A percentile compares a stretch with the other conserved stretches of the same genome.
Conservation (phyloP, 2,888 invertebrate genomes). For the Agrypnus murinus region DNA sequence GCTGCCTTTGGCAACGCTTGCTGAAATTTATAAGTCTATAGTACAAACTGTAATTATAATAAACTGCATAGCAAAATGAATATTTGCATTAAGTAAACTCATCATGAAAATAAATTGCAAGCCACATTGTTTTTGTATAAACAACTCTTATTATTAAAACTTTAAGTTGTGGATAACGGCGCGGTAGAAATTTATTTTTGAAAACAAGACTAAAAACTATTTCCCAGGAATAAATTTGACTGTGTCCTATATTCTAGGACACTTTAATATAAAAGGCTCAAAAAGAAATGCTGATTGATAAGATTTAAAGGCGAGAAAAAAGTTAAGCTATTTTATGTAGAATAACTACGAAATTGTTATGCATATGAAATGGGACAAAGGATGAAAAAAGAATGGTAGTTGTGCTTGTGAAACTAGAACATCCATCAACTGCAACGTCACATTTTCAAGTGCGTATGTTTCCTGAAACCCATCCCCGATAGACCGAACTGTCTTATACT, state of each 20-base stretch:
- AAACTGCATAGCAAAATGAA: slow-evolving; percentile 11
- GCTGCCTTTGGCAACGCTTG: slow-evolving; percentile 19
- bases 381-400: slow-evolving; percentile 1
- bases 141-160: too few species aligned
- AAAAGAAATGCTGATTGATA: too few species aligned
- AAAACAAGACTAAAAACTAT: too few species aligned
- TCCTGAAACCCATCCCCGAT: not conserved
- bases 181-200: too few species aligned
- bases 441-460: slow-evolving; percentile 13
- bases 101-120: too few species aligned
- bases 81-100: not conserved
- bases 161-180: too few species aligned
- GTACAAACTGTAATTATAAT: slow-evolving; percentile 10
- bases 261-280: too few species aligned
- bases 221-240: too few species aligned
- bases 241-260: too few species aligned
- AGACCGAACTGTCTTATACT: not conserved
- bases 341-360: slow-evolving; percentile 8
- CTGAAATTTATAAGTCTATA: slow-evolving; percentile 20
- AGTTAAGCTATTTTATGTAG: not conserved
- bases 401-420: slow-evolving; percentile 6
- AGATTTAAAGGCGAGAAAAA: not conserved
- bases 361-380: slow-evolving; percentile 6
- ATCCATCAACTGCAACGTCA: slow-evolving; percentile 17
- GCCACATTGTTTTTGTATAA: too few species aligned